Evolutionary conservation across 2,888 invertebrate genomes (phyloP).

Genomic region (Theristus sp.): DNA sequence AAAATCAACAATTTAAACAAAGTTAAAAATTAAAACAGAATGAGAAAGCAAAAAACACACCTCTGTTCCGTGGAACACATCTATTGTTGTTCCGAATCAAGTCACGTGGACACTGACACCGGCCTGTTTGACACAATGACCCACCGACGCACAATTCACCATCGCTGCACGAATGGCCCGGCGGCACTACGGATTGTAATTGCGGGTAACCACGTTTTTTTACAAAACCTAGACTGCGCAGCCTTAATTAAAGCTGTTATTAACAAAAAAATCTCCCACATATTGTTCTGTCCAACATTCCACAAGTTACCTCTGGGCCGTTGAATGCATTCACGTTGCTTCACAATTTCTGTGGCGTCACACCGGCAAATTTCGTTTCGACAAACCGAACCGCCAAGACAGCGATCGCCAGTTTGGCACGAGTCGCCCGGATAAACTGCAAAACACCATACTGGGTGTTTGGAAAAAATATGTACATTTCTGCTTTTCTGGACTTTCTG

Average conservation of each 20-base stretch:
- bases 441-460: not conserved
- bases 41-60: no score
- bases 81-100: not conserved
- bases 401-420: conserved; percentile 18
- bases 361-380: conserved; percentile 20
- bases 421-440: conserved; percentile 17
- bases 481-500: no score
- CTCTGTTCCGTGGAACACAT: no score
- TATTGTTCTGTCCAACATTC: no score
- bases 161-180: conserved; percentile 17
- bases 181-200: conserved; percentile 5
- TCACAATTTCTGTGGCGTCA: conserved; percentile 5
- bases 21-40: no score
- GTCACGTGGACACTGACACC: not conserved
- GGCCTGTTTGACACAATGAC: conserved; percentile 2
- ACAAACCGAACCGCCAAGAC: conserved; percentile 22
- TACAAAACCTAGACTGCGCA: no score
- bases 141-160: conserved; percentile 17
- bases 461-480: no score
- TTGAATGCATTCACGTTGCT: not conserved
- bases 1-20: no score
- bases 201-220: not conserved
- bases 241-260: no score
- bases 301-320: not conserved
- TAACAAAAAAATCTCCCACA: no score